Base-by-base conservation (phyloP, 2,797 vertebrate genomes). In the Kryptolebias ocellatus region DNA sequence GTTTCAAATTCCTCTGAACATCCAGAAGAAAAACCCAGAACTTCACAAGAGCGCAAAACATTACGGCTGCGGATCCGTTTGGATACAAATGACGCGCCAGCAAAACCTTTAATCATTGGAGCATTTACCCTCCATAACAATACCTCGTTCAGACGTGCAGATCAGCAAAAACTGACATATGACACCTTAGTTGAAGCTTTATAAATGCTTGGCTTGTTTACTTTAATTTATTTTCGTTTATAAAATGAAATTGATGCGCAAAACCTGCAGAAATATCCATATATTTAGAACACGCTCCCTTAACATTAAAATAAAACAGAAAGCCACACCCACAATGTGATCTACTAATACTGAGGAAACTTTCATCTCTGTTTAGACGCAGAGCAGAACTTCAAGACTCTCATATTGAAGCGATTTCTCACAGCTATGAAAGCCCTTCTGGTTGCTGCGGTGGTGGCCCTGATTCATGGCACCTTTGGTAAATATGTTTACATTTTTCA, bases 391-490 rank as follows among this genome's bases (percentile, higher is more conserved):
- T 10, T 6, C 2, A 0, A n/a, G 15, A 24, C 10, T 3, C 9
- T 60, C 2, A 31, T 3, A 27, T 3, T 46, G 9, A 4, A 45
- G 49, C 53, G 10, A 0, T 15, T 58, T 34, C n/a, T 9, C 29
- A 15, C 80, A 87, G 55, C 31, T 67, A 92, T 92, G 92, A 91
- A 82, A 28, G 14, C 24, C 0, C 12, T 89, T 57, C 6, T 88
- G 0, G 4, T 78, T 54, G 52, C 70, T 45, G 70, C 69, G 11
- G 27, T 77, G 59, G 54, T 81, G 55, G 76, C 67, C 65, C 63
- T 90, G 53, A 62, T 90, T 54, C 76, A 84, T 17, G 66, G 70
- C 76, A 83, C 28, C 64, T 71, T 62, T 76, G 92, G 92, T 93
- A 91, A 92, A 81, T 91, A 87, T 87, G 28, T 45, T 62, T 46